These are phyloP conservation scores for Carduelis carduelis DNA, from an alignment of 2,797 vertebrate genomes.

Conservation along the genomic window DNA sequence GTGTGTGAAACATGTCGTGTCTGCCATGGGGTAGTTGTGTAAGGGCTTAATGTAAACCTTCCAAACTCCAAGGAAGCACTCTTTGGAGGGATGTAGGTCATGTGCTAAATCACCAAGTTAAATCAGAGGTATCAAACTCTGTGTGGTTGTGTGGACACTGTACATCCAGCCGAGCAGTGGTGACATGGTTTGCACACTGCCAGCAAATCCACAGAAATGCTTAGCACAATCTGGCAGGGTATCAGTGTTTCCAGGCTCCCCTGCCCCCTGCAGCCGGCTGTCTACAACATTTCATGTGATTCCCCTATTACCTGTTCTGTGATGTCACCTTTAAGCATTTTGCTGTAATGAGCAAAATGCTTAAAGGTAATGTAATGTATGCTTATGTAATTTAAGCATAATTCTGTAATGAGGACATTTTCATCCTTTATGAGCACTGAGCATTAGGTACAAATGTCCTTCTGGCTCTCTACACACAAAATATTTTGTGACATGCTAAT, in stretches of 20 bases:
- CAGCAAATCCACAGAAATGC: background rate
- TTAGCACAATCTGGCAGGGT: background rate
- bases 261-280: background rate
- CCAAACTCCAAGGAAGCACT: background rate
- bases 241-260: background rate
- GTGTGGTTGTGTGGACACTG: accelerated
- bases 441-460: background rate
- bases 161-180: accelerated
- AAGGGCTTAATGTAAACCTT: background rate
- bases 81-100: background rate
- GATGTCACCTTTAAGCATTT: background rate
- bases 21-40: background rate
- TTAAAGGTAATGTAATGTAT: too few species aligned
- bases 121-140: background rate
- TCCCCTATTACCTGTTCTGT: background rate
- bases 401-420: background rate
- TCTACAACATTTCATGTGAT: background rate
- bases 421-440: background rate
- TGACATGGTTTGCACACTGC: background rate
- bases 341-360: too few species aligned
- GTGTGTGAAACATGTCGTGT: background rate
- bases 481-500: background rate
- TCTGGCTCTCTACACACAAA: background rate
- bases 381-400: too few species aligned
- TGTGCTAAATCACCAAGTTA: background rate